Conservation (phyloP, 2,113 vertebrate species). For the Eira barbara region DNA sequence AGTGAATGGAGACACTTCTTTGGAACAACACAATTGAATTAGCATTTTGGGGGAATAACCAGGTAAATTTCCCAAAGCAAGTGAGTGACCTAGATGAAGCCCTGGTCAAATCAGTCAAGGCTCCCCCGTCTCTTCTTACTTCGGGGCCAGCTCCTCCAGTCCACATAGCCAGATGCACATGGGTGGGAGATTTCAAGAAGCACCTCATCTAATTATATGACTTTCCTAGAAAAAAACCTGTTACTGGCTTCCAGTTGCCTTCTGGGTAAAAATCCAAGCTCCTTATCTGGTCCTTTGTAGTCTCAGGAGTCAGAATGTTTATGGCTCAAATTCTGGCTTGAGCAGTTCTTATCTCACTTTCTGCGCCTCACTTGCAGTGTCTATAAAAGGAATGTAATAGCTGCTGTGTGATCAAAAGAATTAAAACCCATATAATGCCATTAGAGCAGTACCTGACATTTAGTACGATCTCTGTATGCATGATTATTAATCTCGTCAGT, state of each 20-base stretch:
- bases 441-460: neutral
- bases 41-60: neutral
- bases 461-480: neutral
- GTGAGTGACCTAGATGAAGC: neutral
- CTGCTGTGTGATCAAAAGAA: neutral
- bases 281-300: neutral
- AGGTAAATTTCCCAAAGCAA: neutral
- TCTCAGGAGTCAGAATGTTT: neutral
- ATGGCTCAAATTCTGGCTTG: neutral
- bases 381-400: neutral
- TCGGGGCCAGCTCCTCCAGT: neutral
- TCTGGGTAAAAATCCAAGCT: neutral
- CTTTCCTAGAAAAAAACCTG: neutral
- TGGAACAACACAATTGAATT: neutral
- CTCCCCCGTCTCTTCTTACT: no score
- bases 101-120: neutral
- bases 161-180: neutral
- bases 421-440: neutral
- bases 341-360: neutral
- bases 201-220: neutral
- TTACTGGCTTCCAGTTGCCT: neutral
- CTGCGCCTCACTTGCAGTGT: neutral
- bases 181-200: neutral
- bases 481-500: neutral
- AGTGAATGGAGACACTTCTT: neutral